phyloP scores from a whole-genome alignment of 2,113 vertebrate genomes.

The Monopterus albus region DNA sequence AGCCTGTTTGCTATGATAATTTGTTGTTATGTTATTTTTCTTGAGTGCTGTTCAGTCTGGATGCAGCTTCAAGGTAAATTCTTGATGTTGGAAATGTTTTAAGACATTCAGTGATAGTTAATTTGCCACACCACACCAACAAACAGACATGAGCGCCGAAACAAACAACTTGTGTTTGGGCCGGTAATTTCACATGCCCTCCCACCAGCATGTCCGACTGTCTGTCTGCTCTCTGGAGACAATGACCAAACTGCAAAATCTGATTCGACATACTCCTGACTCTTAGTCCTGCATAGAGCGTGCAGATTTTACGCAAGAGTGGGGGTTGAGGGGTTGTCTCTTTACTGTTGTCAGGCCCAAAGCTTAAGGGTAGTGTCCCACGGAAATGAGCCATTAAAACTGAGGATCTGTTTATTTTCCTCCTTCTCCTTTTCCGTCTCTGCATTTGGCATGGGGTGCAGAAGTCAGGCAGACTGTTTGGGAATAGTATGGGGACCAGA shows the following conservation, averaged over 20 bases:
- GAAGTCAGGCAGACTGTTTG: conserved; percentile 64
- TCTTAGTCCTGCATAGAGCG: conserved; percentile 28
- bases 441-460: conserved; percentile 52
- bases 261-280: conserved; percentile 56
- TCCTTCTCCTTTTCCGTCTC: conserved; percentile 58
- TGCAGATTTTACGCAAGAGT: conserved; percentile 34
- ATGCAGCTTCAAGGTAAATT: not conserved
- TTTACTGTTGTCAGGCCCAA: conserved; percentile 57
- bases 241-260: conserved; percentile 52
- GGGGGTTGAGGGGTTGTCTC: conserved; percentile 47
- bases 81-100: conserved; percentile 9
- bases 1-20: no score
- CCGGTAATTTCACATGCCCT: conserved; percentile 17
- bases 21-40: conserved; percentile 15
- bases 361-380: conserved; percentile 74
- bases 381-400: conserved; percentile 78
- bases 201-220: conserved; percentile 5
- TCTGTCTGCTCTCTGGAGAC: conserved; percentile 17
- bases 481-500: conserved; percentile 60
- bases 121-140: conserved; percentile 16
- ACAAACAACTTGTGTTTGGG: conserved; percentile 15
- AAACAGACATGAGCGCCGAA: conserved; percentile 9
- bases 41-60: conserved; percentile 1
- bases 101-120: not conserved
- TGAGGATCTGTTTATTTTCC: conserved; percentile 80